Percentiles rank a stretch among this genome's conserved stretches.
Conservation (phyloP, 2,113 vertebrate species). For the Rattus norvegicus region GRCr8 NC_086028.1:55813001-55813500, state of each 20-base stretch:
- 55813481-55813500: not conserved
- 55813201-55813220: not conserved
- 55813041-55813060: not conserved
- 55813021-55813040: not conserved
- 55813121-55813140: conserved; percentile 95
- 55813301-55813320: conserved; percentile 96
- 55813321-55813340: conserved; percentile 96
- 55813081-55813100: not conserved
- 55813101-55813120: conserved; percentile 80
- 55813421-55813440: too few species aligned
- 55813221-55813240: not conserved
- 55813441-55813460: too few species aligned
- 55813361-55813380: conserved; percentile 95
- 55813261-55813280: conserved; percentile 97
- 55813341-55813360: conserved; percentile 97
- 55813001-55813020: too few species aligned
- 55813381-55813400: conserved; percentile 89
- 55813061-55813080: not conserved
- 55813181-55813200: not conserved
- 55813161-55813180: conserved; percentile 95
- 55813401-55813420: not conserved
- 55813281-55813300: conserved; percentile 98
- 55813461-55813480: not conserved
- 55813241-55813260: conserved; percentile 69
- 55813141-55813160: conserved; percentile 97